These are phyloP conservation scores for Cerastis rubricosa DNA, from an alignment of 2,888 invertebrate species.

Conservation along the genomic window DNA sequence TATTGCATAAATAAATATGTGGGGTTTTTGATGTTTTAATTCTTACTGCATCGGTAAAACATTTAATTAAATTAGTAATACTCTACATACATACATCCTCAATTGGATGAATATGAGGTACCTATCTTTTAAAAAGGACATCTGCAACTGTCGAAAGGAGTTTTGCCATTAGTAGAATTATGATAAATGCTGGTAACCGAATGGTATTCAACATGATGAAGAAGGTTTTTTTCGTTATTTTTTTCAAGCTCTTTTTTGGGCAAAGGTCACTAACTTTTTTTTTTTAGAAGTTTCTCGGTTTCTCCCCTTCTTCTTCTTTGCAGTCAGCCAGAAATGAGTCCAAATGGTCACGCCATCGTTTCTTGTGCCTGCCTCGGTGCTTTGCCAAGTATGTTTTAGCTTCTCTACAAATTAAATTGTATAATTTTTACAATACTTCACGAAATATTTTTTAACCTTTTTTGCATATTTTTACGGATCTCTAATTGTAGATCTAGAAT, in stretches of 20 bases:
- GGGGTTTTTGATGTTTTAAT: neutral
- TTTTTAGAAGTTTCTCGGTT: neutral
- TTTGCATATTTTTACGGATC: neutral
- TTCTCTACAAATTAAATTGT: neutral
- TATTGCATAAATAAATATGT: too few species aligned
- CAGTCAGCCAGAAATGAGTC: neutral
- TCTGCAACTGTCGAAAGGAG: too few species aligned
- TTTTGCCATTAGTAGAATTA: neutral
- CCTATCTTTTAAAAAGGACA: too few species aligned
- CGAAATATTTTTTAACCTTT: neutral
- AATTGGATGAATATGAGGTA: neutral
- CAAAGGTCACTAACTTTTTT: too few species aligned
- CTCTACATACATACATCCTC: neutral
- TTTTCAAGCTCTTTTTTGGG: too few species aligned
- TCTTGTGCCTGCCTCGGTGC: neutral
- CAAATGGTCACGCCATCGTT: neutral
- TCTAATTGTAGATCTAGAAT: constrained; percentile 33
- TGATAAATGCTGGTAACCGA: neutral
- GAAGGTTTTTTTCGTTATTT: too few species aligned
- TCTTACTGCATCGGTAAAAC: neutral
- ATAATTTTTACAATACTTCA: neutral
- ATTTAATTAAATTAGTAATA: neutral
- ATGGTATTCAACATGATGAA: neutral
- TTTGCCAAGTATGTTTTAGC: neutral
- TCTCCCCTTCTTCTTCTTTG: neutral